Evolutionary conservation across 2,797 vertebrate species (phyloP).

Genomic region (Steatocranus sp.): DNA sequence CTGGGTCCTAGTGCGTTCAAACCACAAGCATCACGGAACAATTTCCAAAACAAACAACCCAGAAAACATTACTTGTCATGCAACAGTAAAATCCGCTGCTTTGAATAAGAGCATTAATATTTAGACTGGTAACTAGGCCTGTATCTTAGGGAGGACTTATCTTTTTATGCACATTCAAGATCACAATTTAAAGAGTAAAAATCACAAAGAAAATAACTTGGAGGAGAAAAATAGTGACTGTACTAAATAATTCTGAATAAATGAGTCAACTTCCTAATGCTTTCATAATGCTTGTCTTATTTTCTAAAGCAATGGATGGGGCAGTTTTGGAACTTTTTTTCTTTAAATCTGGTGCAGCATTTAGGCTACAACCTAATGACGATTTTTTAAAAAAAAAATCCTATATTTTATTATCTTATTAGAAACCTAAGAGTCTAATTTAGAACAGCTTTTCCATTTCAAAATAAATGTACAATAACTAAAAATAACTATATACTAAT

Average conservation of each 20-base stretch:
- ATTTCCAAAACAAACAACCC: constrained; percentile 21
- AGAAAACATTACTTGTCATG: constrained; percentile 7
- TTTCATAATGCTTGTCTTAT: not conserved
- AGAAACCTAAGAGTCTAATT: not conserved
- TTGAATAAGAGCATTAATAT: not conserved
- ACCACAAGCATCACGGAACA: not conserved
- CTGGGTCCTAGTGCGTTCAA: constrained; percentile 75
- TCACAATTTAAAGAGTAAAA: not conserved
- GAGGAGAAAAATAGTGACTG: not conserved
- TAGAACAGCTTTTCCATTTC: not conserved
- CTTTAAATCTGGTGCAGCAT: not conserved
- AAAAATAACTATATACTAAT: not conserved
- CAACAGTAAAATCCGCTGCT: not conserved
- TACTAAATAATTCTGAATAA: not conserved
- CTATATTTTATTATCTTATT: not conserved
- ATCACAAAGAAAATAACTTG: not conserved
- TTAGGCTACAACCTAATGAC: not conserved
- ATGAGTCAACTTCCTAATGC: not conserved
- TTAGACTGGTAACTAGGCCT: not conserved
- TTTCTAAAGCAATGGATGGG: not conserved
- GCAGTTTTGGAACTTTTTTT: not conserved
- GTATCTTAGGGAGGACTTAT: not conserved
- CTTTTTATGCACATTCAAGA: not conserved
- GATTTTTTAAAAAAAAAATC: not conserved
- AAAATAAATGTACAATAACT: not conserved